These are phyloP conservation scores for Pollenia amentaria DNA, from an alignment of 2,888 invertebrate genomes.

Conservation along the genomic window DNA sequence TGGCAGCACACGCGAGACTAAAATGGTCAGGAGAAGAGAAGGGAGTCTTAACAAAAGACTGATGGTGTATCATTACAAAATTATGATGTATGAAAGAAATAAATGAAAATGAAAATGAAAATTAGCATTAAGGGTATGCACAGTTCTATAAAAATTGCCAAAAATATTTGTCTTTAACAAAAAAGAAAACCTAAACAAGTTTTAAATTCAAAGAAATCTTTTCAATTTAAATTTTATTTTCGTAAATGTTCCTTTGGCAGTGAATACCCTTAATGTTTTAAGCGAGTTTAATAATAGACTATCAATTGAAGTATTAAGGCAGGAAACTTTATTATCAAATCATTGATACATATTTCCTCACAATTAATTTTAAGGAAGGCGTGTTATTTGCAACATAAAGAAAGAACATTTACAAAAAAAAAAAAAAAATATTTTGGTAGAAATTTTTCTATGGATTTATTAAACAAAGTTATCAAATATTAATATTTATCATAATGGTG, in stretches of 20 bases:
- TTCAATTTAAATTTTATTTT: background rate
- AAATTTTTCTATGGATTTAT: slow-evolving; percentile 17
- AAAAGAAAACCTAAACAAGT: background rate
- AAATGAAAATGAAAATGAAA: background rate
- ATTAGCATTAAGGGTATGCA: slow-evolving; percentile 20
- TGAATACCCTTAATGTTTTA: slow-evolving; percentile 2
- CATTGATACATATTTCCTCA: slow-evolving; percentile 57
- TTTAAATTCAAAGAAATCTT: background rate
- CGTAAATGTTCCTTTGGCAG: background rate
- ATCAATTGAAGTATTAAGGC: background rate
- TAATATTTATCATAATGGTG: background rate
- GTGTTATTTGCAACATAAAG: background rate
- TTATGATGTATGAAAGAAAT: slow-evolving; percentile 64
- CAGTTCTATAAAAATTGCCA: background rate
- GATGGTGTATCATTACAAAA: slow-evolving; percentile 45
- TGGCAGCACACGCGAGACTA: slow-evolving; percentile 1
- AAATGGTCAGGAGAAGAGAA: background rate
- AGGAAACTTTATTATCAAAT: slow-evolving; percentile 51
- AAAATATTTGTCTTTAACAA: background rate
- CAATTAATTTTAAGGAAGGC: slow-evolving; percentile 59
- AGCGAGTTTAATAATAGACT: background rate
- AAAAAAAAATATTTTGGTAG: background rate
- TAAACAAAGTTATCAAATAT: slow-evolving; percentile 15
- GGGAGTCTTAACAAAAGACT: slow-evolving; percentile 21
- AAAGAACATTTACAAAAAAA: background rate